Base-by-base conservation (phyloP, 30 jellyfish, hydroid and myxozoan species). In the Sanderia malayensis region DNA sequence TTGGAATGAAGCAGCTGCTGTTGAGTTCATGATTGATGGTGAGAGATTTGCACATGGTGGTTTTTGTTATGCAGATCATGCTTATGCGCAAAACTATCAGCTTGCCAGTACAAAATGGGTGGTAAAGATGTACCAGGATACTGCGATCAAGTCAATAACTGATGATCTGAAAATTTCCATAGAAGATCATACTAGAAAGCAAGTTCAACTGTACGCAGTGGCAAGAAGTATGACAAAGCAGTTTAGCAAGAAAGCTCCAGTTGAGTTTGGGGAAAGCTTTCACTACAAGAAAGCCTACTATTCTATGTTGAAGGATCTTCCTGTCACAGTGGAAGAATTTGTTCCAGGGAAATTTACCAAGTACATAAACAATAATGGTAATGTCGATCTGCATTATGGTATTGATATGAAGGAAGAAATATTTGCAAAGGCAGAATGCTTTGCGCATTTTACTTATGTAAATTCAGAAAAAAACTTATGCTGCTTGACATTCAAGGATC, bases 151-250 rank as follows among this genome's bases (percentile, higher is more conserved):
- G n/a, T 0, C 72, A 52, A 47, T 52, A 26, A 26, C 2, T 2
- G 30, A 31, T 47, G 1, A 2, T 10, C 27, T 47, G 31, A 25
- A 52, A 11, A 71, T 46, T 3, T 1, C 59, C 27, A n/a, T 27
- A 45, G 83, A 71, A 52, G 83, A 71, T 8, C 83, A 45, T 33
- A 71, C 83, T 45, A 8, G 83, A 15, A 71, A 71, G 29, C 83
- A 71, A 33, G 83, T 71, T 28, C 83, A 6, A 52, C n/a, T 57
- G 9, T 21, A 57, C 68, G n/a, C 68, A n/a, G 68, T 24, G n/a
- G 68, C 68, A 19, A 6, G 8, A n/a, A 64, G n/a, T 29, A 1
- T 64, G 76, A 45, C 76, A 1, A 1, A 64, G 1, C 76, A 64
- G 25, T 64, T 64, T n/a, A 21, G 59, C 57, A 64, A 64, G 60